phyloP scores from a whole-genome alignment of 2,113 vertebrate genomes.

The Microtus montanus region DNA sequence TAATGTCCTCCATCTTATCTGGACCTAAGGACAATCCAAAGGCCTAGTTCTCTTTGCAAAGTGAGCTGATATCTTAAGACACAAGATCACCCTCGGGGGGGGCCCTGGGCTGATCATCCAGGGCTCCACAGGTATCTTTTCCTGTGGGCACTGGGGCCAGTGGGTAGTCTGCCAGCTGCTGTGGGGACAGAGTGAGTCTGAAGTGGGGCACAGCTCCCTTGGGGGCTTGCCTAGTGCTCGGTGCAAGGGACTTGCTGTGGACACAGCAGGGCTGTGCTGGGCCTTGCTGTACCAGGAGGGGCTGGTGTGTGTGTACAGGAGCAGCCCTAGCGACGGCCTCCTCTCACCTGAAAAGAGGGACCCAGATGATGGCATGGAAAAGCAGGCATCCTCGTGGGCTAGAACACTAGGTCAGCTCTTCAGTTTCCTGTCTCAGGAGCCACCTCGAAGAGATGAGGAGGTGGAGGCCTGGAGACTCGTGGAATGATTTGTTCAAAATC shows the following conservation, averaged over 20 bases:
- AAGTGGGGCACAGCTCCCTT: not conserved
- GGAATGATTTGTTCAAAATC: not conserved
- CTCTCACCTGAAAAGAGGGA: not conserved
- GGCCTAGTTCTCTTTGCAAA: not conserved
- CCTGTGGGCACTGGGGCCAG: not conserved
- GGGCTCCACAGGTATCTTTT: not conserved
- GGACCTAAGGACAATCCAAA: not conserved
- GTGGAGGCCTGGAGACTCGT: not conserved
- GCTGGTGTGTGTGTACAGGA: not conserved
- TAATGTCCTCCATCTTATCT: not conserved
- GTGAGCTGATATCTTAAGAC: not conserved
- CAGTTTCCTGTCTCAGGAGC: not conserved
- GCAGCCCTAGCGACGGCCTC: not conserved
- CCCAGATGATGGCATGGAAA: fast-evolving
- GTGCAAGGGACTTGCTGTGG: not conserved
- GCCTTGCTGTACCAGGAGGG: not conserved
- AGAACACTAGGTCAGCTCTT: not conserved
- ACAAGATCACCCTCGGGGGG: not conserved
- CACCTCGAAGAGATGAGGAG: not conserved
- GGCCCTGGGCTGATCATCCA: too few relatives aligned
- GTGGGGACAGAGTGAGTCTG: not conserved
- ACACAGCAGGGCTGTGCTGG: fast-evolving
- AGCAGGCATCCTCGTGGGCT: not conserved
- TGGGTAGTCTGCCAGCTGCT: not conserved
- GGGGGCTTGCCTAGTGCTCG: not conserved